These are phyloP conservation scores for Tinea pellionella DNA, from an alignment of 2,888 invertebrate species.

Conservation along the genomic window DNA sequence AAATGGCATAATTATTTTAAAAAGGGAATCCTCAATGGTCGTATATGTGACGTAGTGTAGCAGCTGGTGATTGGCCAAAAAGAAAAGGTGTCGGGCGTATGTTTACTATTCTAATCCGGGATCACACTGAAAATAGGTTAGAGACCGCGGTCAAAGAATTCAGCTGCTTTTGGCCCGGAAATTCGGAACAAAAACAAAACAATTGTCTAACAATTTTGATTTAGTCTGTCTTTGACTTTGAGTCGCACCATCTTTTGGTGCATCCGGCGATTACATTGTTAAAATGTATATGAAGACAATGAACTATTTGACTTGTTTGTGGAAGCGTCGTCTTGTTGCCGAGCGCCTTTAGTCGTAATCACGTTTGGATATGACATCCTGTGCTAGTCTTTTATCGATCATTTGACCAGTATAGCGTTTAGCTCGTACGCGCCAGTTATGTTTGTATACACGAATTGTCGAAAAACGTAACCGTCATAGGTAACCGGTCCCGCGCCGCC, in stretches of 20 bases:
- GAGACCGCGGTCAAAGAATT: conserved; percentile 41
- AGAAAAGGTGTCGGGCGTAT: conserved; percentile 27
- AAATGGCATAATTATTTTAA: neutral
- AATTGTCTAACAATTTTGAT: neutral
- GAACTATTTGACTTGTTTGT: too few species aligned
- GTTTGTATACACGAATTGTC: neutral
- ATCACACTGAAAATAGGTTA: conserved; percentile 49
- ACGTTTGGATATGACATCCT: too few species aligned
- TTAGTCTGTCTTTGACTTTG: too few species aligned
- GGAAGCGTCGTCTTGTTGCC: too few species aligned
- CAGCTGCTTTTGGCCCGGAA: conserved; percentile 16
- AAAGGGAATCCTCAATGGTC: neutral
- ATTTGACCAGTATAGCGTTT: too few species aligned
- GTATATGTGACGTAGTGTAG: neutral
- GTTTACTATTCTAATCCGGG: conserved; percentile 38
- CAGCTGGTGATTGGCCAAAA: neutral
- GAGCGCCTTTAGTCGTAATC: too few species aligned
- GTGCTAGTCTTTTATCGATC: too few species aligned
- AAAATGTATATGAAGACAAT: too few species aligned
- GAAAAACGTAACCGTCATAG: neutral
- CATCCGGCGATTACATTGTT: too few species aligned
- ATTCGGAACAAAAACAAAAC: neutral
- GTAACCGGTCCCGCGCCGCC: neutral
- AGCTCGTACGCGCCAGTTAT: too few species aligned
- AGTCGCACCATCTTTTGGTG: too few species aligned